Evolutionary conservation across 2,797 vertebrate genomes (phyloP), one percentile per base, ranked within the genome.

Genomic region (Emys orbicularis): DNA sequence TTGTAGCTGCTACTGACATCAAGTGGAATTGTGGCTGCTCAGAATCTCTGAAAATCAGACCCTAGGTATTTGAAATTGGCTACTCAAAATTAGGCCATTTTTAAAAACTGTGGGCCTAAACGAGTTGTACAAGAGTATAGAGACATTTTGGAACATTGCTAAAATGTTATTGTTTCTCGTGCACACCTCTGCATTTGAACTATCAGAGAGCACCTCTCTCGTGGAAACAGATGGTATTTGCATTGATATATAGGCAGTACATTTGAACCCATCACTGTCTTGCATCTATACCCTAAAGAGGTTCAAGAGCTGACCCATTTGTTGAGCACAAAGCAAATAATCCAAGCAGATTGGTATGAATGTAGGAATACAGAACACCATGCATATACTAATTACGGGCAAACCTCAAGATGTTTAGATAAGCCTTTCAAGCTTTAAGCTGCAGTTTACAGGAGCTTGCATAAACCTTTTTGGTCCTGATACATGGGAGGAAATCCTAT

Each of bases 401-500:
- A 90, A 90, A 56, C 23, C 13, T 52, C 15, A 90, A 94, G 81
- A 77, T 6, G 0, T 88, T 65, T 72, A 12, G 90, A 81, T 52
- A 56, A 0, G 1, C 4, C 37, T 90, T 88, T 80, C 50, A 90
- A 54, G 12, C 80, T 59, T 68, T 12, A 82, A 10, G 54, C 25
- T 82, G 3, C 57, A 29, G 4, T 2, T 88, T 49, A 5, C 44
- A 57, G n/a, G 21, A 0, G 34, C 92, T 91, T 59, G 1, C 15
- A 15, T 77, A 29, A 77, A 0, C 37, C 31, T 85, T 89, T 85
- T 53, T 85, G 8, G 93, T 74, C 19, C 77, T 80, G 47, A 87
- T 81, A 53, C 34, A 90, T 72, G 65, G 25, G 41, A 92, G 82
- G 84, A 96, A 93, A 94, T 87, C 41, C 49, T 94, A 47, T 74